Percentiles rank a stretch among this genome's conserved stretches.
Evolutionary conservation across 2,113 vertebrate genomes (phyloP).

Genomic region (Eulemur rufifrons): DNA sequence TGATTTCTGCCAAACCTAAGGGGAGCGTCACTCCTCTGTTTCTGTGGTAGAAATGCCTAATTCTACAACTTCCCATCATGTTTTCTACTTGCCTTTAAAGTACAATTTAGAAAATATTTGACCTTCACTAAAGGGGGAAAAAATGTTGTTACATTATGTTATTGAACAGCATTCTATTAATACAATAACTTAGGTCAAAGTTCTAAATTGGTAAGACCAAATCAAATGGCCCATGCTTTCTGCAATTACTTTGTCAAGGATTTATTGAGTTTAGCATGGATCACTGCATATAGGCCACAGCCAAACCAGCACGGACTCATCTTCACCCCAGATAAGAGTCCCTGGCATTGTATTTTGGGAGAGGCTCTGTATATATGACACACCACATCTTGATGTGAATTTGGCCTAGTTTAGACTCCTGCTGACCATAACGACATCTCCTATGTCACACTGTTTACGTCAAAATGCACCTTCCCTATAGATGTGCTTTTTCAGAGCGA

Average conservation of each 20-base stretch:
- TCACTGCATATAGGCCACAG: too few relatives aligned
- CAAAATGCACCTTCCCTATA: neutral
- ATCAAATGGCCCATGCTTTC: neutral
- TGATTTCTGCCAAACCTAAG: neutral
- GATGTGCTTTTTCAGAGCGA: neutral
- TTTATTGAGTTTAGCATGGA: neutral
- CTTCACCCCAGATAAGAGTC: neutral
- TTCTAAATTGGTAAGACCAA: neutral
- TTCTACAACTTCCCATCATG: neutral
- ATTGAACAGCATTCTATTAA: neutral
- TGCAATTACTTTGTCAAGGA: neutral
- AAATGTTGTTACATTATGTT: too few relatives aligned
- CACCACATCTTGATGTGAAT: neutral
- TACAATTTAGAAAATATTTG: neutral
- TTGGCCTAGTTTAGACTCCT: neutral
- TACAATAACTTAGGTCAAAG: neutral
- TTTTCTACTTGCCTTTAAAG: neutral
- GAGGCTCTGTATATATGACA: fast-evolving
- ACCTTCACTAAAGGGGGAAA: neutral
- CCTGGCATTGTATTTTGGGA: neutral
- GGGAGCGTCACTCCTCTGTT: neutral
- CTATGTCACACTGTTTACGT: neutral
- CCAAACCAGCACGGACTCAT: neutral
- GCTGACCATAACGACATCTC: neutral
- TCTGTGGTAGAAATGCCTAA: neutral